Evolutionary conservation across 2,113 vertebrate species (phyloP).

Genomic region (Thermophis baileyi): DNA sequence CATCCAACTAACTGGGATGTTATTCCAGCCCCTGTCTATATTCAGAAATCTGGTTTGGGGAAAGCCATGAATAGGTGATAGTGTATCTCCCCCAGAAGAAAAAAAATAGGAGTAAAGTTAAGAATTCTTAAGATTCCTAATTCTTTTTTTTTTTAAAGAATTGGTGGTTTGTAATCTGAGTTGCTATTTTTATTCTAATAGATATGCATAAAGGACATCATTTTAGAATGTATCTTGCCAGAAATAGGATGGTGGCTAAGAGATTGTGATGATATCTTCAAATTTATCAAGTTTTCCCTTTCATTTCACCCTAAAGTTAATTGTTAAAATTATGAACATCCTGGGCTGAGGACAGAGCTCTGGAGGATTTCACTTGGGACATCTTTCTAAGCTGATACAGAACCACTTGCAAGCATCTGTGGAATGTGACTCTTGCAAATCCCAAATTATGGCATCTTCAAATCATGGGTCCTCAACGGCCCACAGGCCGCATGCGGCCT

Average conservation of each 20-base stretch:
- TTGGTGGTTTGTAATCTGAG: neutral
- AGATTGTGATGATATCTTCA: neutral
- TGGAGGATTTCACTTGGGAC: neutral
- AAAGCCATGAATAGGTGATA: neutral
- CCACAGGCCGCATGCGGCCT: no score
- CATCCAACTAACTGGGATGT: neutral
- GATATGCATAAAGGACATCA: neutral
- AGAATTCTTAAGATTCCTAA: neutral
- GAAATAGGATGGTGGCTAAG: neutral
- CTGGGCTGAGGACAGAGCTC: neutral
- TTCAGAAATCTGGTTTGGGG: neutral
- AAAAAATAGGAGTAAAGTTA: neutral
- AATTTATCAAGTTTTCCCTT: neutral
- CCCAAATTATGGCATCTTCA: neutral
- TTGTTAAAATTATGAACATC: neutral
- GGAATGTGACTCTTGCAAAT: neutral
- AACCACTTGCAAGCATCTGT: neutral
- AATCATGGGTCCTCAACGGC: no score
- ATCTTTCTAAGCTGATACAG: neutral
- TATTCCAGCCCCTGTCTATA: neutral
- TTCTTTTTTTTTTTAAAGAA: neutral
- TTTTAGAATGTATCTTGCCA: neutral
- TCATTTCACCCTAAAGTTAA: neutral
- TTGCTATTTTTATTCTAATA: neutral
- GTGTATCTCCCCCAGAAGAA: neutral